These are phyloP conservation scores for Phataginus tricuspis DNA, from an alignment of 2,797 vertebrate genomes.

Conservation along the genomic window DNA sequence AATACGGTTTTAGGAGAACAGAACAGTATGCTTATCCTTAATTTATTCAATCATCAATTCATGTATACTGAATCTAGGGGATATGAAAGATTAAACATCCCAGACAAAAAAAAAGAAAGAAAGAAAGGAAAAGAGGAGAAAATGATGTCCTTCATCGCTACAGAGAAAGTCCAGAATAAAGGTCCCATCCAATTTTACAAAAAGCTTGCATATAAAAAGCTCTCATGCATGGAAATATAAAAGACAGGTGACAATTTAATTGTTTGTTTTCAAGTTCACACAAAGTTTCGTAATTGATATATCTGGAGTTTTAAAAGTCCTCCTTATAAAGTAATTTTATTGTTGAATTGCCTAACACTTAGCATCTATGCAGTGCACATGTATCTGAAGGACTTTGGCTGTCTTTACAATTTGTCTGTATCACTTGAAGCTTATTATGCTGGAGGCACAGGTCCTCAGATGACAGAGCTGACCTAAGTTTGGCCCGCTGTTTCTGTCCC, in stretches of 20 bases:
- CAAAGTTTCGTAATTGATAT: constrained; percentile 39
- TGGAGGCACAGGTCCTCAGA: background rate
- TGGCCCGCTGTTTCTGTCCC: background rate
- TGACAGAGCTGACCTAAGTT: background rate
- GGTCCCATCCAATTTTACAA: constrained; percentile 53
- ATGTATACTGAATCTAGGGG: constrained; percentile 58
- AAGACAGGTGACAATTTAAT: constrained; percentile 62
- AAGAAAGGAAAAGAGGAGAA: background rate
- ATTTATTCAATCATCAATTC: constrained; percentile 82
- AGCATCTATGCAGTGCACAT: background rate
- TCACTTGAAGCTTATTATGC: background rate
- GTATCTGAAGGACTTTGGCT: background rate
- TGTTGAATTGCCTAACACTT: background rate
- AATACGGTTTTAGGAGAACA: constrained; percentile 80
- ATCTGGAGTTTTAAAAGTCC: constrained; percentile 60
- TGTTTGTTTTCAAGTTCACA: constrained; percentile 62
- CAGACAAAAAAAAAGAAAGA: background rate
- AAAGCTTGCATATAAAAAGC: constrained; percentile 68
- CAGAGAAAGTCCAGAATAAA: constrained; percentile 71
- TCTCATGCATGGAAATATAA: constrained; percentile 68
- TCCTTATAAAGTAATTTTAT: background rate
- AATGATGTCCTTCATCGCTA: constrained; percentile 62
- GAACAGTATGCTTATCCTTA: constrained; percentile 78
- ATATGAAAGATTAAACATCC: constrained; percentile 77
- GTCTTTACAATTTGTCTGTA: background rate